These are phyloP conservation scores for Halcyon leucocephala DNA, from an alignment of 2,797 vertebrate genomes.

Conservation along the genomic window DNA sequence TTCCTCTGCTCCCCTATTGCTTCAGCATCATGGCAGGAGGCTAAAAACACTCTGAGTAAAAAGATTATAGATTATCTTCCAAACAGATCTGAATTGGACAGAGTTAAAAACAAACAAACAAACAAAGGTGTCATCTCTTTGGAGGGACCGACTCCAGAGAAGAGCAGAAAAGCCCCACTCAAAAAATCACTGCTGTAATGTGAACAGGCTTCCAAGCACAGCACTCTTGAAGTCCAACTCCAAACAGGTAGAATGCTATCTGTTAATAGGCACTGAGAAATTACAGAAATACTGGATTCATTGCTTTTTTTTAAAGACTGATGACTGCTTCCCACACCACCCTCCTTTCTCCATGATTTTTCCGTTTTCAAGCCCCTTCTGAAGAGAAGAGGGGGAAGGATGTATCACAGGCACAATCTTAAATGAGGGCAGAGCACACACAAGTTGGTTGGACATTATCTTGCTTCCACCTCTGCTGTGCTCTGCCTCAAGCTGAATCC, in stretches of 20 bases:
- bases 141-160: background rate
- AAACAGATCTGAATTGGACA: background rate
- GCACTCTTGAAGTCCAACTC: background rate
- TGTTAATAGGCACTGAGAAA: background rate
- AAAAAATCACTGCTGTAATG: fast-evolving
- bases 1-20: background rate
- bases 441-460: fast-evolving
- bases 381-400: background rate
- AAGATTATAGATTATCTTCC: background rate
- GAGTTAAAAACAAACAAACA: background rate
- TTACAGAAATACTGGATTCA: background rate
- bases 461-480: background rate
- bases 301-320: background rate
- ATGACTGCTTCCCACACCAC: background rate
- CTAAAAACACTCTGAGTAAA: background rate
- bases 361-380: background rate
- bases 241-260: background rate
- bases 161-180: background rate
- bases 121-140: background rate
- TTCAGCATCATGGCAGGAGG: background rate
- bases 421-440: background rate
- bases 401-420: background rate
- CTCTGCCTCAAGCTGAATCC: background rate
- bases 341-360: background rate
- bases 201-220: background rate